These are phyloP conservation scores for Agelaius phoeniceus DNA, from an alignment of 2,113 vertebrate species.

Conservation along the genomic window DNA sequence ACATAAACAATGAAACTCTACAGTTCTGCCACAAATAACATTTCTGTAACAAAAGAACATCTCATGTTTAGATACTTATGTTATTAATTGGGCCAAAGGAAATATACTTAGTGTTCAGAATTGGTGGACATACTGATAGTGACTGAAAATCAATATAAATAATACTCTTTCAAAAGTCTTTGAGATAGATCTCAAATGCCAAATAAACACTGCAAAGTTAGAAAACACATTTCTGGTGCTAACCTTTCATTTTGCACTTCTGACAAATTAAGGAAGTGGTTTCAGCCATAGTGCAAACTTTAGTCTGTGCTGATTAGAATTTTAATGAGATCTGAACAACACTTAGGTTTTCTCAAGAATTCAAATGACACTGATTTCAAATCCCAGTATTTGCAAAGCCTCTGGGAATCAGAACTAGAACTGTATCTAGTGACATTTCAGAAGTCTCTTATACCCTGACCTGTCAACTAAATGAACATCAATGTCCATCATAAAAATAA, in stretches of 20 bases:
- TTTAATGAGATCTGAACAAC: constrained; percentile 14
- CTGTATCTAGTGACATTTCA: not conserved
- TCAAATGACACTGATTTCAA: constrained; percentile 9
- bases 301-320: not conserved
- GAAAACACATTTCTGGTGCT: not conserved
- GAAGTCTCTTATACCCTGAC: not conserved
- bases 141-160: constrained; percentile 3
- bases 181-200: not conserved
- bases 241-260: constrained; percentile 20
- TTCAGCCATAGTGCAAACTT: not conserved
- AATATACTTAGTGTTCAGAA: constrained; percentile 13
- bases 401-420: constrained; percentile 11
- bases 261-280: not conserved
- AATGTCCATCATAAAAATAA: not conserved
- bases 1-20: constrained; percentile 26
- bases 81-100: constrained; percentile 33
- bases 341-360: not conserved
- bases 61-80: constrained; percentile 2
- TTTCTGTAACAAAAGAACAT: not conserved
- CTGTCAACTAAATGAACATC: not conserved
- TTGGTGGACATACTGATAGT: not conserved
- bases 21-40: constrained; percentile 53
- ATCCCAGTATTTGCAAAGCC: not conserved
- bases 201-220: not conserved
- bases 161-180: not conserved